A percentile compares a stretch with the other conserved stretches of the same genome.
Conservation (phyloP, 2,113 vertebrate species). For the Pomatorhinus ruficollis region DNA sequence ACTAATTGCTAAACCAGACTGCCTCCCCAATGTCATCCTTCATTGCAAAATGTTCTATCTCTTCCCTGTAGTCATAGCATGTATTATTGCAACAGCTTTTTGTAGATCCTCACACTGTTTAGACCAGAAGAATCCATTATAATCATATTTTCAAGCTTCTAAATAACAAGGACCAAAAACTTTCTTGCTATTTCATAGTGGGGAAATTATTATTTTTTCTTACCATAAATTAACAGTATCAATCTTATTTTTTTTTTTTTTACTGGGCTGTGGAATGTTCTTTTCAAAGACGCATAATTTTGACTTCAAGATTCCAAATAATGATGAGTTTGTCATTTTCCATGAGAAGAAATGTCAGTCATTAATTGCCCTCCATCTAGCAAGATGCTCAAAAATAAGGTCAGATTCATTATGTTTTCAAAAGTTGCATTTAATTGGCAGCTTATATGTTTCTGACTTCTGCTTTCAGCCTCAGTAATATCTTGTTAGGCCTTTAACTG, state of each 20-base stretch:
- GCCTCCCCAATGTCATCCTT: neutral
- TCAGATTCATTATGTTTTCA: neutral
- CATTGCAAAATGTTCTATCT: neutral
- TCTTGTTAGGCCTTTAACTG: neutral
- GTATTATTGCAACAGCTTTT: neutral
- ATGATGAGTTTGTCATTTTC: neutral
- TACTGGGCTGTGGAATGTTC: neutral
- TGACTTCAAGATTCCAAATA: neutral
- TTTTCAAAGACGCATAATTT: neutral
- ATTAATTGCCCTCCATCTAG: neutral
- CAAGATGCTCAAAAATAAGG: neutral
- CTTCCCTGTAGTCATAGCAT: neutral
- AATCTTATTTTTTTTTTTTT: neutral
- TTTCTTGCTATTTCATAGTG: neutral
- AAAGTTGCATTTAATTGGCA: constrained; percentile 1
- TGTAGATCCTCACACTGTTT: neutral
- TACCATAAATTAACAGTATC: neutral
- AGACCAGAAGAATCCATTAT: neutral
- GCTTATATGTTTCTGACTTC: neutral
- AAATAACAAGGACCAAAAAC: neutral
- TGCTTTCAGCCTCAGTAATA: neutral
- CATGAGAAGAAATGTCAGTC: neutral
- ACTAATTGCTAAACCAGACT: constrained; percentile 33
- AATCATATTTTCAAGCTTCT: neutral
- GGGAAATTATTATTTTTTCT: neutral